Evolutionary conservation across 2,113 vertebrate genomes (phyloP).

Genomic region (Phodopus roborovskii): DNA sequence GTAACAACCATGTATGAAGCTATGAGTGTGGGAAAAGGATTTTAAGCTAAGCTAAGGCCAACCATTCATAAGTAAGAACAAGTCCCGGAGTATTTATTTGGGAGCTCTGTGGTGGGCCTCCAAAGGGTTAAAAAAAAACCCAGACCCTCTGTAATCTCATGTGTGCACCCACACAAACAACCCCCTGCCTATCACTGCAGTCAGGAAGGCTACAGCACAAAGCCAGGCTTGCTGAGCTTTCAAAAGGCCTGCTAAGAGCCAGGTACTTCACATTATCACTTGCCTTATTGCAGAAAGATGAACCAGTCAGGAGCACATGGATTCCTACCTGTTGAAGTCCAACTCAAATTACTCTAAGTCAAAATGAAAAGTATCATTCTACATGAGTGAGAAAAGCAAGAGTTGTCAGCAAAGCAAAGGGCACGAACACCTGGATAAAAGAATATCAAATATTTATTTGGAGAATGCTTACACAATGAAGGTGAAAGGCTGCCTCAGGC

Average conservation of each 20-base stretch:
- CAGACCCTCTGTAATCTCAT: background rate
- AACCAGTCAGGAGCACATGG: background rate
- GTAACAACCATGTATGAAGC: background rate
- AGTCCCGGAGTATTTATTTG: too few species aligned
- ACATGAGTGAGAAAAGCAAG: slow-evolving; percentile 24
- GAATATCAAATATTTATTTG: too few species aligned
- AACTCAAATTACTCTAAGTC: background rate
- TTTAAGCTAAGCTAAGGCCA: background rate
- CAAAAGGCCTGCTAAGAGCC: background rate
- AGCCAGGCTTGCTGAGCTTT: background rate
- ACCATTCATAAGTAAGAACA: too few species aligned
- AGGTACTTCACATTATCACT: background rate
- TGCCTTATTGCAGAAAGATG: background rate
- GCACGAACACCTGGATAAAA: too few species aligned
- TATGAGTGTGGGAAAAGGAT: background rate
- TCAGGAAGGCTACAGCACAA: background rate
- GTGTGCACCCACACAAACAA: background rate
- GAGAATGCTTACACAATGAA: too few species aligned
- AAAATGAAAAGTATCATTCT: slow-evolving; percentile 5
- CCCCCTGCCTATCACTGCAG: background rate
- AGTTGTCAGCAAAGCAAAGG: too few species aligned
- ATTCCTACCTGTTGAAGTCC: background rate
- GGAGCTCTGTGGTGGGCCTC: too few species aligned
- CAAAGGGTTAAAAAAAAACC: too few species aligned
- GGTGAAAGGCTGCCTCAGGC: too few species aligned